Percentiles rank a stretch among this genome's conserved stretches.
phyloP scores from a whole-genome alignment of 2,797 vertebrate species.

The Chelidonichthys spinosus region DNA sequence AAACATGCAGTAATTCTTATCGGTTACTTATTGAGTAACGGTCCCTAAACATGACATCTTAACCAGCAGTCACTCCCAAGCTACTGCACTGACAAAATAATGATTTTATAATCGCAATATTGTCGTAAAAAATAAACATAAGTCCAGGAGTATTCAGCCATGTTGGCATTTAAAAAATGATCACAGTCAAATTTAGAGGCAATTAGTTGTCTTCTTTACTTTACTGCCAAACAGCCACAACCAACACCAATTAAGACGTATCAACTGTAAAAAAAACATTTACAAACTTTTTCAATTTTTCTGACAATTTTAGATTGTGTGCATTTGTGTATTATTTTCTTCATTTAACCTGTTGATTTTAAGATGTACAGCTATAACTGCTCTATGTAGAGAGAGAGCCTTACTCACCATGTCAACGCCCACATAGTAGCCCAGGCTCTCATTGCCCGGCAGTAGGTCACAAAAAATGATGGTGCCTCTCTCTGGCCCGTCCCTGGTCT shows the following conservation, averaged over 20 bases:
- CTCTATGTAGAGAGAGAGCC: neutral
- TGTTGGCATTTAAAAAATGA: neutral
- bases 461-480: slow-evolving; percentile 98
- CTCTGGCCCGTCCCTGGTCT: slow-evolving; percentile 93
- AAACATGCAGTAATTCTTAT: neutral
- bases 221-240: neutral
- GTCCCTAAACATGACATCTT: neutral
- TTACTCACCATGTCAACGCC: slow-evolving; percentile 98
- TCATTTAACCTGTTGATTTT: neutral
- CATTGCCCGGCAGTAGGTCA: slow-evolving; percentile 95
- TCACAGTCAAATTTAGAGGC: neutral
- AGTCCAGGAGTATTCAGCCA: neutral
- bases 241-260: too few species aligned
- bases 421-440: slow-evolving; percentile 96
- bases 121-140: neutral
- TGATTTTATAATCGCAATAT: too few species aligned
- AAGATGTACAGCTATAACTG: slow-evolving; percentile 1
- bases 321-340: neutral
- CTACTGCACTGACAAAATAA: neutral
- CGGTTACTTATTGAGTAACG: neutral
- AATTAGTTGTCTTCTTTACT: neutral
- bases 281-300: neutral
- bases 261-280: neutral
- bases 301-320: neutral
- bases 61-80: neutral